These are phyloP conservation scores for Phoxinus dragarum DNA, from an alignment of 2,797 vertebrate species.

Conservation along the genomic window DNA sequence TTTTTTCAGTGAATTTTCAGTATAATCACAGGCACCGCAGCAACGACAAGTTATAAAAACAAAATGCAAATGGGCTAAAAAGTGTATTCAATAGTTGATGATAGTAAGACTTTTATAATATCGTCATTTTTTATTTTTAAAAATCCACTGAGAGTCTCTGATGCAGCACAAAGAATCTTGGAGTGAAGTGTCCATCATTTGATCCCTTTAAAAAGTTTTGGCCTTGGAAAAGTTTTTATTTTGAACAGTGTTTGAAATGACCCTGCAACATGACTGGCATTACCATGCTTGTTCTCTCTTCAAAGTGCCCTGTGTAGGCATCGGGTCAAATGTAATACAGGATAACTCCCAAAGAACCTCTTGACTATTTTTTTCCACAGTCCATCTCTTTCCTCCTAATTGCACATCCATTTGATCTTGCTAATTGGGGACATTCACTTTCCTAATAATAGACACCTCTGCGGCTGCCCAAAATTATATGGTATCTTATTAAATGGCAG, in stretches of 20 bases:
- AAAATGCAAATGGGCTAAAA: background rate
- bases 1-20: background rate
- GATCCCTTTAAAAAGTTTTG: background rate
- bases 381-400: constrained; percentile 46
- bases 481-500: constrained; percentile 36
- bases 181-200: background rate
- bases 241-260: background rate
- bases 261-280: background rate
- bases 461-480: background rate
- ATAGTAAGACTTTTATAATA: background rate
- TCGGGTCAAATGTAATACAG: background rate
- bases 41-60: background rate
- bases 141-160: background rate
- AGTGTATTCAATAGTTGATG: background rate
- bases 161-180: background rate
- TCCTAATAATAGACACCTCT: constrained; percentile 69
- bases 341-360: background rate
- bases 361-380: constrained; percentile 55
- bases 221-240: background rate
- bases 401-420: constrained; percentile 50
- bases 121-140: background rate
- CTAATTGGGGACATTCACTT: constrained; percentile 73
- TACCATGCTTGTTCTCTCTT: background rate
- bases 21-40: background rate
- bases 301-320: background rate